These are phyloP conservation scores for Micromesistius poutassou DNA, from an alignment of 2,797 vertebrate genomes.

Conservation along the genomic window DNA sequence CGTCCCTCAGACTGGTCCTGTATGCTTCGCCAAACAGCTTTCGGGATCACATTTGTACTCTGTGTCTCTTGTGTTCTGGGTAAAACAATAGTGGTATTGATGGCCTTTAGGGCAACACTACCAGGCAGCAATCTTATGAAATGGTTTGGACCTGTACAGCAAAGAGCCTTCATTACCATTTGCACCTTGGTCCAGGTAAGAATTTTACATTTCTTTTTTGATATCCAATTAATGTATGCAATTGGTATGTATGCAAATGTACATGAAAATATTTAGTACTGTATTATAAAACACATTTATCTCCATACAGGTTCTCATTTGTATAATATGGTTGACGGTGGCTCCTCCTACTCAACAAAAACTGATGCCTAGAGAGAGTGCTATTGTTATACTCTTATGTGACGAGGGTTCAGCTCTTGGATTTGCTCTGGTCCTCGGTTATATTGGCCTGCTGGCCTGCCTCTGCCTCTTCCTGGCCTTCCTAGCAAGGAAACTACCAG, in stretches of 20 bases:
- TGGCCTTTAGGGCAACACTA: slow-evolving; percentile 73
- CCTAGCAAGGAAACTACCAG: slow-evolving; percentile 74
- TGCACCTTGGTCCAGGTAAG: slow-evolving; percentile 73
- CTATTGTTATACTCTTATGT: slow-evolving; percentile 73
- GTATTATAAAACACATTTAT: background rate
- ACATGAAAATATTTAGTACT: background rate
- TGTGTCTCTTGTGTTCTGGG: slow-evolving; percentile 77
- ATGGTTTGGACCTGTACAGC: slow-evolving; percentile 70
- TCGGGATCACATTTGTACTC: slow-evolving; percentile 76
- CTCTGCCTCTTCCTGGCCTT: slow-evolving; percentile 76
- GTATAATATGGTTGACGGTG: slow-evolving; percentile 67
- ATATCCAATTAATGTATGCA: background rate
- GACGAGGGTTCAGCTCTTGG: slow-evolving; percentile 66
- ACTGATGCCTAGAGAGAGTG: slow-evolving; percentile 63
- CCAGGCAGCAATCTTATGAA: slow-evolving; percentile 67
- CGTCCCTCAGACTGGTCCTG: slow-evolving; percentile 77
- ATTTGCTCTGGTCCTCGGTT: slow-evolving; percentile 73
- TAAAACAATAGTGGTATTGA: slow-evolving; percentile 77
- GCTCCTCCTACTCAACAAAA: slow-evolving; percentile 65
- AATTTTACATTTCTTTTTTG: background rate
- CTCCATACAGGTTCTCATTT: slow-evolving; percentile 66
- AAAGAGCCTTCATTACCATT: slow-evolving; percentile 66
- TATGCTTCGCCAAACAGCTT: slow-evolving; percentile 75
- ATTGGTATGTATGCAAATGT: too few relatives aligned
- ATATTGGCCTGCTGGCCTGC: slow-evolving; percentile 74